Evolutionary conservation across 2,113 vertebrate genomes (phyloP).

Genomic region (Silurus glanis): DNA sequence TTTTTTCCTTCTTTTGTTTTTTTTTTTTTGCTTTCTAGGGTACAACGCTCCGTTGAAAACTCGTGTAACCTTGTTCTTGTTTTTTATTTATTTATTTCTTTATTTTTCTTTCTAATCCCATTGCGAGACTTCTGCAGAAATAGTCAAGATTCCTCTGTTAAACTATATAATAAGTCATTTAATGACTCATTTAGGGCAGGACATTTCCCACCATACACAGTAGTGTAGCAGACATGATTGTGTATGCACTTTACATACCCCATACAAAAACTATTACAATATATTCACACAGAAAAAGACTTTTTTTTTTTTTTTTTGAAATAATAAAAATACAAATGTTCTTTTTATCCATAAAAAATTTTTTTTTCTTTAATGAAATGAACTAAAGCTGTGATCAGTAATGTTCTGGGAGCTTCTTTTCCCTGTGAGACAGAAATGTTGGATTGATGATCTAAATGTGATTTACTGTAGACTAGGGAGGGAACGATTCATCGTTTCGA

Average conservation of each 20-base stretch:
- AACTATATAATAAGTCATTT: not conserved
- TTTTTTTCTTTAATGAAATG: not conserved
- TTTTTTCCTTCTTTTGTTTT: not conserved
- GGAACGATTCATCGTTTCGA: too few relatives aligned
- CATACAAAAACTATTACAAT: not conserved
- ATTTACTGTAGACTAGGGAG: not conserved
- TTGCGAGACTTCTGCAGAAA: not conserved
- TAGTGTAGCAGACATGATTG: not conserved
- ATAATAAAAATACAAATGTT: too few relatives aligned
- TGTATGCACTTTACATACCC: not conserved
- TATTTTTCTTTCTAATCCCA: not conserved
- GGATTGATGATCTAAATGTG: not conserved
- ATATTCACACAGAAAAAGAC: not conserved
- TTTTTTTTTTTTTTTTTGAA: not conserved
- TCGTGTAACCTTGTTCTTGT: not conserved
- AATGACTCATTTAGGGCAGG: not conserved
- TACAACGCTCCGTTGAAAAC: slow-evolving; percentile 8
- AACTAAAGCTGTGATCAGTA: not conserved
- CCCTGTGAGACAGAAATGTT: not conserved
- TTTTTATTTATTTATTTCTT: not conserved
- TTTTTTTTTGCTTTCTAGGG: not conserved
- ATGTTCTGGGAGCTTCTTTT: not conserved
- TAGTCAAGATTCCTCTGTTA: not conserved
- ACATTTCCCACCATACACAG: too few relatives aligned
- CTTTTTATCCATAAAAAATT: too few relatives aligned